Evolutionary conservation across 2,797 vertebrate genomes (phyloP).

Genomic region (Lophius americanus): DNA sequence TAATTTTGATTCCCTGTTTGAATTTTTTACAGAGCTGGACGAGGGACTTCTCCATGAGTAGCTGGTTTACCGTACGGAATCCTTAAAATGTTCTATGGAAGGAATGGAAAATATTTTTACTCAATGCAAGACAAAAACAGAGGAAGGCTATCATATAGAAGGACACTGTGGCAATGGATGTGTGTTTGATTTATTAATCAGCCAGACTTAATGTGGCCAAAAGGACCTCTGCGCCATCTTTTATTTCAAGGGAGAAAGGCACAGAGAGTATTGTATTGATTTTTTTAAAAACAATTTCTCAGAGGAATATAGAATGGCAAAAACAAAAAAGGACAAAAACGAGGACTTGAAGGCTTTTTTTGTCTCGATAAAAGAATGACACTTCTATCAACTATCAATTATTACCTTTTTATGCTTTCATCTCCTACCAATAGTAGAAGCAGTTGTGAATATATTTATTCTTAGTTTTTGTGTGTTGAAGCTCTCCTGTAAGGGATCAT

Average conservation of each 20-base stretch:
- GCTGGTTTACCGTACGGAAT: conserved; percentile 49
- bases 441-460: conserved; percentile 89
- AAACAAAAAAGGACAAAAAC: conserved; percentile 53
- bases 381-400: conserved; percentile 77
- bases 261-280: conserved; percentile 67
- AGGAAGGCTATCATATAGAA: conserved; percentile 29
- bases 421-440: conserved; percentile 81
- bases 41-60: conserved; percentile 51
- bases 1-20: conserved; percentile 65
- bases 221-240: conserved; percentile 62
- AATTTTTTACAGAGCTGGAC: conserved; percentile 54
- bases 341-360: conserved; percentile 49
- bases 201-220: conserved; percentile 64
- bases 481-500: conserved; percentile 84
- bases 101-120: conserved; percentile 24
- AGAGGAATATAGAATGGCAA: conserved; percentile 68
- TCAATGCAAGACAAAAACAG: conserved; percentile 31
- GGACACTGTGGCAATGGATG: conserved; percentile 61
- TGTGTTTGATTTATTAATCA: conserved; percentile 69
- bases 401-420: conserved; percentile 81
- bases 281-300: conserved; percentile 69
- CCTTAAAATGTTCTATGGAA: conserved; percentile 19
- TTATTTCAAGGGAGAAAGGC: conserved; percentile 66
- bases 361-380: conserved; percentile 58
- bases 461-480: conserved; percentile 86